Conservation (phyloP, 2,888 invertebrate genomes). For the Mythimna pallens region DNA sequence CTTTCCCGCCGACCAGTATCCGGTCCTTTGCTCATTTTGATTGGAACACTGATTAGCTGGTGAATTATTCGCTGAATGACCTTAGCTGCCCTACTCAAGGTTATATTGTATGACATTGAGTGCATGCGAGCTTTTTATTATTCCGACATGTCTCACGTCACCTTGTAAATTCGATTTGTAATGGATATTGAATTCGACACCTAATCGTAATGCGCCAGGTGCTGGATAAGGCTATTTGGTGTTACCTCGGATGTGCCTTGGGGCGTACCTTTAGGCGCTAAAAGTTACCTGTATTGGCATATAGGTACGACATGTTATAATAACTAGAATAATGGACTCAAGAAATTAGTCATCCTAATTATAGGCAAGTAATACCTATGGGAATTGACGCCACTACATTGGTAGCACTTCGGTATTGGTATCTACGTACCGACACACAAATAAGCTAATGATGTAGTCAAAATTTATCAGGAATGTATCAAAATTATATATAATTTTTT, state of each 20-base stretch:
- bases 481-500: no score
- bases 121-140: constrained; percentile 64
- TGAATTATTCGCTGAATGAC: constrained; percentile 9
- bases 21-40: constrained; percentile 39
- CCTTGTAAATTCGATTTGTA: constrained; percentile 70
- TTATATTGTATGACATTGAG: constrained; percentile 57
- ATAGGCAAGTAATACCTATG: no score
- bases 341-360: no score
- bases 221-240: constrained; percentile 78
- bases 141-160: constrained; percentile 62
- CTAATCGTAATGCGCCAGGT: constrained; percentile 76
- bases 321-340: no score
- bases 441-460: no score
- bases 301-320: no score
- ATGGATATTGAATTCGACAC: constrained; percentile 64
- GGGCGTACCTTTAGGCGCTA: constrained; percentile 26
- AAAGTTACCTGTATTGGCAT: background rate
- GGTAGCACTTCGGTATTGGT: no score
- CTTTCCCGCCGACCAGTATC: constrained; percentile 20
- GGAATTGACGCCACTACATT: no score
- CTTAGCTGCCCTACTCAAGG: constrained; percentile 38
- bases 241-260: constrained; percentile 59
- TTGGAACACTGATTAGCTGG: constrained; percentile 22
- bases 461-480: no score
- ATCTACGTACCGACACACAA: no score